These are phyloP conservation scores for Phyllotreta cruciferae DNA, from an alignment of 2,888 invertebrate species.

Conservation along the genomic window DNA sequence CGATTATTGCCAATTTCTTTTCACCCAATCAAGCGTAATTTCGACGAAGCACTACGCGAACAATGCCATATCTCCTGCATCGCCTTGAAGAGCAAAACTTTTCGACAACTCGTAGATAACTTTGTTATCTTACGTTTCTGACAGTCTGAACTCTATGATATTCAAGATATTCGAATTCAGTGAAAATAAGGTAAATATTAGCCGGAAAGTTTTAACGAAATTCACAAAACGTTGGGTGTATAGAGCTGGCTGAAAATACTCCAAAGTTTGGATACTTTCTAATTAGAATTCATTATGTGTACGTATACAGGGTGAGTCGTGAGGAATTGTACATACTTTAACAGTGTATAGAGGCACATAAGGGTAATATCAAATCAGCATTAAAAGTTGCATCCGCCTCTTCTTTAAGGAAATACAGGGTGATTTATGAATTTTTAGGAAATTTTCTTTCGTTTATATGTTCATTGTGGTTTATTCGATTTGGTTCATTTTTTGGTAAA, in stretches of 20 bases:
- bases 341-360: too few relatives aligned
- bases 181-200: conserved; percentile 36
- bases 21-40: conserved; percentile 15
- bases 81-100: conserved; percentile 17
- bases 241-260: not conserved
- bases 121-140: conserved; percentile 33
- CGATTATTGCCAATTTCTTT: conserved; percentile 15
- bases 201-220: conserved; percentile 24
- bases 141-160: conserved; percentile 33
- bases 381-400: too few relatives aligned
- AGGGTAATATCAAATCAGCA: too few relatives aligned
- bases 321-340: too few relatives aligned
- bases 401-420: too few relatives aligned
- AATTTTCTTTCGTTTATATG: too few relatives aligned
- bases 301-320: too few relatives aligned
- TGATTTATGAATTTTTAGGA: too few relatives aligned
- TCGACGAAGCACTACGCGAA: conserved; percentile 4
- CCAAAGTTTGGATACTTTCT: not conserved
- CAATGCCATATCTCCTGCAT: conserved; percentile 16
- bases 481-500: too few relatives aligned
- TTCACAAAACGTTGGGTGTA: conserved; percentile 24
- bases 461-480: too few relatives aligned
- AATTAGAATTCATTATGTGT: too few relatives aligned
- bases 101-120: conserved; percentile 26
- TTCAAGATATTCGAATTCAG: conserved; percentile 32